Base-by-base conservation (phyloP, 2,113 vertebrate genomes). In the Podilymbus podiceps region DNA sequence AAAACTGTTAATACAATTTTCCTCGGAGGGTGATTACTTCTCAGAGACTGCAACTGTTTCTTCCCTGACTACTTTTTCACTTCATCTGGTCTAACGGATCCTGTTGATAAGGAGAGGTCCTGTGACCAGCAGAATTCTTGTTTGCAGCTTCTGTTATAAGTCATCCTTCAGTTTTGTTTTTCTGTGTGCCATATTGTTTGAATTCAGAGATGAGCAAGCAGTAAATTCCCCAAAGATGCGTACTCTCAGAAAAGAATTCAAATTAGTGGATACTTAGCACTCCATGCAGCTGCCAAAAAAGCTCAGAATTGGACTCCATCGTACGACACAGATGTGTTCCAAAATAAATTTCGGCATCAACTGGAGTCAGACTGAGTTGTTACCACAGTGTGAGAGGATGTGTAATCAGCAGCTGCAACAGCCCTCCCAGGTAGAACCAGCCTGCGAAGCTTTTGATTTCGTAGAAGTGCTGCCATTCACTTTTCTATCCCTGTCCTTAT, bases 241-340 rank as follows among this genome's bases (percentile, higher is more conserved):
- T 40, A 52, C 24, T 75, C 53, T 84, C 44, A 74, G 85, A 79
- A 69, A 82, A 79, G 47, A 85, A 94, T 96, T 87, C 66, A 82
- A 46, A 93, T 94, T 75, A 94, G 69, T 40, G 50, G 53, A 68
- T 91, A 66, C 88, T 94, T 89, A 94, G 82, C 73, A 88, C 56
- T 62, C 78, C 50, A 46, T 66, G 49, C 38, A 95, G 56, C 88
- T 92, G 88, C 93, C 93, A 94, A 66, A 91, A 91, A 83, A 53
- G 22, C 83, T 94, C 76, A 63, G 73, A 60, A 55, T 52, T 94
- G 81, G 85, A 71, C 66, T 79, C 78, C 21, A 28, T 96, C 68
- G 15, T 27, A 16, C 24, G 78, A 85, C 74, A 90, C 85, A 94
- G 81, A 78, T 77, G 69, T 81, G 73, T 78, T 90, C 72, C 53